Evolutionary conservation across 2,797 vertebrate species (phyloP).

Genomic region (Melanotaenia nigrans): DNA sequence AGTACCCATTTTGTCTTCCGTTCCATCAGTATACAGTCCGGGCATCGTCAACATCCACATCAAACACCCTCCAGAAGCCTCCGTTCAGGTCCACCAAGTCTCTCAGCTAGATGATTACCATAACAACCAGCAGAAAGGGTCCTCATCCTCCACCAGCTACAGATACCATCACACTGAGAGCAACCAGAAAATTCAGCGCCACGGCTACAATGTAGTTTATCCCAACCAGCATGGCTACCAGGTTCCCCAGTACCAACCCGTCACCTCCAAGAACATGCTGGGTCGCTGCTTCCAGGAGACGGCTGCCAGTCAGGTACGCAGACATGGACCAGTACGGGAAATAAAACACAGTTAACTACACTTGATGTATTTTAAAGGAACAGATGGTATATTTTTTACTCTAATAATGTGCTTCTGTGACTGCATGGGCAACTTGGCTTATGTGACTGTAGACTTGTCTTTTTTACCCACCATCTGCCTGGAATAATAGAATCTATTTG

Average conservation of each 20-base stretch:
- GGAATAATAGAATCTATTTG: background rate
- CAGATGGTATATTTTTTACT: background rate
- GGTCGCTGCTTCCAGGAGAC: constrained; percentile 99
- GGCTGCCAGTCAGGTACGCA: constrained; percentile 89
- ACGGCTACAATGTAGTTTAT: constrained; percentile 86
- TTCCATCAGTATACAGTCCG: constrained; percentile 86
- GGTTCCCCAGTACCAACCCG: constrained; percentile 88
- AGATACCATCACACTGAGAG: constrained; percentile 88
- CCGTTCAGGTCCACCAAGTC: constrained; percentile 97
- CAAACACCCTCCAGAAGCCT: constrained; percentile 96
- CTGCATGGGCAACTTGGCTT: too few species aligned
- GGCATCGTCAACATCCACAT: constrained; percentile 97
- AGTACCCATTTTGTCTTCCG: background rate
- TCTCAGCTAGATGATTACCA: constrained; percentile 89
- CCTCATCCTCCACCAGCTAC: constrained; percentile 83
- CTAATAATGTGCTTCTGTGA: too few species aligned
- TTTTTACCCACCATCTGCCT: background rate
- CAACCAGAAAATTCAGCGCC: constrained; percentile 85
- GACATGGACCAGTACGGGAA: background rate
- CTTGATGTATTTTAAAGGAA: background rate
- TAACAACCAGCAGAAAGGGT: constrained; percentile 79
- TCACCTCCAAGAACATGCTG: constrained; percentile 90
- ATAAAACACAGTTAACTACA: background rate
- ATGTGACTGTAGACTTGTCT: background rate
- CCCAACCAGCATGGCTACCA: constrained; percentile 88